phyloP scores from a whole-genome alignment of 2,113 vertebrate genomes.

The Blennius ocellaris region DNA sequence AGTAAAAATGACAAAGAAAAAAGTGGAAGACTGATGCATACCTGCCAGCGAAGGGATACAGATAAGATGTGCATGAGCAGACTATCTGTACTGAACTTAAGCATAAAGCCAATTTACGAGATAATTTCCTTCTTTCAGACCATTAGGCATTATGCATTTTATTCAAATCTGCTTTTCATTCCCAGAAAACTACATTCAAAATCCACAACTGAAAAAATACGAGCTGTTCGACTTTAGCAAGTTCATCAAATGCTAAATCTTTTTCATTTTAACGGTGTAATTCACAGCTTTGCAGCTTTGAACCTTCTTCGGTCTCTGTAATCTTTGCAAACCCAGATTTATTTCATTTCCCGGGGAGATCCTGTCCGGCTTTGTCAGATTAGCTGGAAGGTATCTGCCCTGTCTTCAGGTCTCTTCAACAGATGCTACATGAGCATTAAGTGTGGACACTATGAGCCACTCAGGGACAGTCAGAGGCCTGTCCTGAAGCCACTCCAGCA shows the following conservation, averaged over 20 bases:
- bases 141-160: too few relatives aligned
- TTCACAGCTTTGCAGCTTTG: not conserved
- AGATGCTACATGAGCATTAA: not conserved
- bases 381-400: not conserved
- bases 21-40: too few relatives aligned
- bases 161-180: too few relatives aligned
- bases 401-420: not conserved
- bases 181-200: too few relatives aligned
- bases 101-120: too few relatives aligned
- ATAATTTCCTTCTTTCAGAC: too few relatives aligned
- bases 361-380: not conserved
- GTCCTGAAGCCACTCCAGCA: not conserved
- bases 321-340: not conserved
- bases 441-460: not conserved
- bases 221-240: too few relatives aligned
- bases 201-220: too few relatives aligned
- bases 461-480: not conserved
- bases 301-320: not conserved
- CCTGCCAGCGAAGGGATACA: too few relatives aligned
- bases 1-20: too few relatives aligned
- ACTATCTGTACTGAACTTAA: too few relatives aligned
- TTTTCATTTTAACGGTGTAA: not conserved
- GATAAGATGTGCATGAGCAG: too few relatives aligned
- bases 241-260: not conserved
- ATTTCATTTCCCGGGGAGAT: not conserved